Evolutionary conservation across 1,140 invertebrate genomes (phyloP), one percentile per base, ranked within the genome.

Genomic region (Drosophila virilis): DNA sequence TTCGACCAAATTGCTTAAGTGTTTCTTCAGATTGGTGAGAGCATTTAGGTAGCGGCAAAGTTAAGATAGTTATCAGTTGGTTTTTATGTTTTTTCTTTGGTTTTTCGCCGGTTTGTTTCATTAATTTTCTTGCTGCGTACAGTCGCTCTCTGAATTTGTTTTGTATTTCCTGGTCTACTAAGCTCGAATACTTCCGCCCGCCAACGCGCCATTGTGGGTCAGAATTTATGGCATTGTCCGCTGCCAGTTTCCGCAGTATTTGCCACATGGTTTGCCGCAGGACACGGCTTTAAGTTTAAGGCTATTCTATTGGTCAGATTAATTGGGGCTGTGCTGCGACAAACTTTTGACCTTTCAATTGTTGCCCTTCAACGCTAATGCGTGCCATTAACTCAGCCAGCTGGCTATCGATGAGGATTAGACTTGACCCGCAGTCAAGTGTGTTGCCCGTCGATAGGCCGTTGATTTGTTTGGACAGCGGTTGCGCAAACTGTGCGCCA

Each of bases 121-220:
- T 88, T 89, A 88, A 86, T 69, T 88, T 59, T 55, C 28, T 10
- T 48, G 38, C 12, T 46, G 17, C 38, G 61, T 35, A 35, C n/a
- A 62, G 38, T 61, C 58, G 50, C 38, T 62, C 12, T 67, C 42
- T 9, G 65, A 82, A 86, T 88, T 86, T 86, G 79, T 88, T 79
- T 89, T 83, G 79, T 88, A 74, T 89, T 86, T 83, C 84, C 84
- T 71, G 73, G 58, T 64, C 57, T 54, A 55, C 65, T 72, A 66
- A 89, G 66, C 76, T 80, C 54, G 82, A 88, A 86, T 83, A 76
- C 84, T 86, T 88, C 83, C 83, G 83, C 79, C 60, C 65, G 66
- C 74, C 88, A 79, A 67, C 74, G 72, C 80, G 80, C 77, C 74
- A 66, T 77, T 83, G 71, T 69, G 42, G 64, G 59, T 59, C 71